Percentiles rank a stretch among this genome's conserved stretches.
Evolutionary conservation across 2,797 vertebrate species (phyloP).

Genomic region (Brachyalestes nurse): DNA sequence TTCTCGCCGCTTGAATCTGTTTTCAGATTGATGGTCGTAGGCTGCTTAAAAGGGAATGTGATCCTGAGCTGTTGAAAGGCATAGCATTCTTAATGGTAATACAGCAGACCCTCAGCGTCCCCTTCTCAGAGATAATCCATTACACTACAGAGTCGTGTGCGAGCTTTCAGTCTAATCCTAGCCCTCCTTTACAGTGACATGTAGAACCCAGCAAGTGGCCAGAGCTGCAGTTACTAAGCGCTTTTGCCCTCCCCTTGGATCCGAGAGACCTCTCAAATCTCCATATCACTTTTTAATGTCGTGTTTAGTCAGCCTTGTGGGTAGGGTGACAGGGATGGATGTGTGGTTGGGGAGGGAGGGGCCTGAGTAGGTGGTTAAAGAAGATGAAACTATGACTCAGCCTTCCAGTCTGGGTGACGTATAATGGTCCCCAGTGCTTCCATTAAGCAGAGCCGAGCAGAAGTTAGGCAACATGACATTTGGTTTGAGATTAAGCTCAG

Average conservation of each 20-base stretch:
- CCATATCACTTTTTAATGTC: slow-evolving; percentile 75
- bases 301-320: slow-evolving; percentile 66
- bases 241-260: slow-evolving; percentile 62
- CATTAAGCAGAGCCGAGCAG: background rate
- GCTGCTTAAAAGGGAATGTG: background rate
- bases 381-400: slow-evolving; percentile 13
- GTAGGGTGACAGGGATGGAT: slow-evolving; percentile 58
- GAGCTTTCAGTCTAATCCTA: slow-evolving; percentile 25
- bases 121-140: slow-evolving; percentile 39
- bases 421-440: background rate
- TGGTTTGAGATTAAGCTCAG: background rate
- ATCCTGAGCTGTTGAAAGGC: slow-evolving; percentile 22
- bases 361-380: background rate
- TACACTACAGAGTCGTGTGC: slow-evolving; percentile 18
- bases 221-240: slow-evolving; percentile 14
- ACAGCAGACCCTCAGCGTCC: slow-evolving; percentile 19
- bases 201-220: slow-evolving; percentile 14
- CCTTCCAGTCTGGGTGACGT: slow-evolving; percentile 9
- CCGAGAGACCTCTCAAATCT: slow-evolving; percentile 62
- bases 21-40: slow-evolving; percentile 25
- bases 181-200: slow-evolving; percentile 23
- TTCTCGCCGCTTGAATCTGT: slow-evolving; percentile 19
- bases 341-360: background rate
- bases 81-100: slow-evolving; percentile 33
- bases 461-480: background rate